Percentiles rank a stretch among this genome's conserved stretches.
phyloP scores from a whole-genome alignment of 2,113 vertebrate species.

The Phyllostomus hastatus region DNA sequence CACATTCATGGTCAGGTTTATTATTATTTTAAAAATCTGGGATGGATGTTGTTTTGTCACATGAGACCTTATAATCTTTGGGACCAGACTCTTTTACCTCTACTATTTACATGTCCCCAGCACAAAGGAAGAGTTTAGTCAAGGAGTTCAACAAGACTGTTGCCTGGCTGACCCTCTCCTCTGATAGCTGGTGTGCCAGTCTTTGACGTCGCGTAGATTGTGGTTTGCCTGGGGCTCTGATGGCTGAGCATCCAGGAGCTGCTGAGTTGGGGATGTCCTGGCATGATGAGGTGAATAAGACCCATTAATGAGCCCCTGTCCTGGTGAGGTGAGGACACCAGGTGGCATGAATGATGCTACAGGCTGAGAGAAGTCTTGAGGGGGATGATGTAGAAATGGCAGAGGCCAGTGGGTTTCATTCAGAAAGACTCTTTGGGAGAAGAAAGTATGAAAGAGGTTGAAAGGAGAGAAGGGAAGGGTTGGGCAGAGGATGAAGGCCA shows the following conservation, averaged over 20 bases:
- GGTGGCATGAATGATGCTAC: not conserved
- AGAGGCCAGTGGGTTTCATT: not conserved
- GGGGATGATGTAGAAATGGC: not conserved
- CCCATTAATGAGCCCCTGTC: not conserved
- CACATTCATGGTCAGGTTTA: not conserved
- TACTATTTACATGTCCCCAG: rapidly evolving
- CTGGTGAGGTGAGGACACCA: not conserved
- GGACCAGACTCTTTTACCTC: not conserved
- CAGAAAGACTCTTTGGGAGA: not conserved
- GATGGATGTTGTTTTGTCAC: not conserved
- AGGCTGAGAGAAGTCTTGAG: not conserved
- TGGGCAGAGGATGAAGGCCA: not conserved
- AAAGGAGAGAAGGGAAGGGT: not conserved
- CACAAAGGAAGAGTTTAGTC: too few relatives aligned
- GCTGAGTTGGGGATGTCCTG: not conserved
- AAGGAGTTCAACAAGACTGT: not conserved
- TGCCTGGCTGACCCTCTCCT: too few relatives aligned
- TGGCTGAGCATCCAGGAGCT: not conserved
- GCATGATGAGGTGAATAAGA: not conserved
- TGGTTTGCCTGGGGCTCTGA: not conserved
- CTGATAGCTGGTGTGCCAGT: not conserved
- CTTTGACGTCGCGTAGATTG: not conserved
- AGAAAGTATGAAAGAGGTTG: not conserved
- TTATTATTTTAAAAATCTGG: not conserved
- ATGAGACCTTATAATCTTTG: not conserved